Evolutionary conservation across 1,140 invertebrate genomes (phyloP).

Genomic region (Ceratosolen fusciceps): DNA sequence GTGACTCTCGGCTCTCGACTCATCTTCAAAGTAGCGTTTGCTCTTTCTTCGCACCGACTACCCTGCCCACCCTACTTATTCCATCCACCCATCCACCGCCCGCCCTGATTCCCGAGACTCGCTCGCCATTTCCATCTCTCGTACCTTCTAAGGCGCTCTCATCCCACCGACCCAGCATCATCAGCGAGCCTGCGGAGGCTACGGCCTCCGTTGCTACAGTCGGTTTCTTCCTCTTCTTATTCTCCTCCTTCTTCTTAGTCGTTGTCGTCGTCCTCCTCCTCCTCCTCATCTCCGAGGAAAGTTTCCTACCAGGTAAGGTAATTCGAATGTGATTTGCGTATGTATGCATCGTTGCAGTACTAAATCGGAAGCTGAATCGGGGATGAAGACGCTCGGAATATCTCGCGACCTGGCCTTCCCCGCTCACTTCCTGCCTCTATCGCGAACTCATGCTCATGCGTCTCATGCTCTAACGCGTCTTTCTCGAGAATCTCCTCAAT

Average conservation of each 20-base stretch:
- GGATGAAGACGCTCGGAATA: constrained; percentile 38
- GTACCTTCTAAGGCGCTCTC: background rate
- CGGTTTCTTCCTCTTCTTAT: background rate
- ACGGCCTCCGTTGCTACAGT: too few relatives aligned
- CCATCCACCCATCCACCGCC: background rate
- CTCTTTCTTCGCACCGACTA: constrained; percentile 45
- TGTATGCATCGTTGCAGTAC: constrained; percentile 37
- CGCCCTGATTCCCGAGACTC: background rate
- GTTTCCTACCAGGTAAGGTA: constrained; percentile 44
- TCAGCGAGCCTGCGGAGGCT: too few relatives aligned
- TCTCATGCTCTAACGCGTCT: background rate
- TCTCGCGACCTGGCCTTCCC: background rate
- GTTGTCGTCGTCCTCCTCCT: background rate
- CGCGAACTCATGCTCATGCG: too few relatives aligned
- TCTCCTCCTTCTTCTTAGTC: background rate
- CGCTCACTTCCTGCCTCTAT: background rate
- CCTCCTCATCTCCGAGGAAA: constrained; percentile 1
- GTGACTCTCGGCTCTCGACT: constrained; percentile 54
- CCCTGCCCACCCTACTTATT: background rate
- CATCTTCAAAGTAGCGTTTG: constrained; percentile 57
- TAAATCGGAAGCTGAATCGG: constrained; percentile 48
- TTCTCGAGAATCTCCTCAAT: background rate
- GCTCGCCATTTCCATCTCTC: background rate
- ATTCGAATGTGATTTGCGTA: constrained; percentile 52
- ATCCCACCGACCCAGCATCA: too few relatives aligned